Evolutionary conservation across 2,113 vertebrate species (phyloP).

Genomic region (Pelodiscus sinensis): DNA sequence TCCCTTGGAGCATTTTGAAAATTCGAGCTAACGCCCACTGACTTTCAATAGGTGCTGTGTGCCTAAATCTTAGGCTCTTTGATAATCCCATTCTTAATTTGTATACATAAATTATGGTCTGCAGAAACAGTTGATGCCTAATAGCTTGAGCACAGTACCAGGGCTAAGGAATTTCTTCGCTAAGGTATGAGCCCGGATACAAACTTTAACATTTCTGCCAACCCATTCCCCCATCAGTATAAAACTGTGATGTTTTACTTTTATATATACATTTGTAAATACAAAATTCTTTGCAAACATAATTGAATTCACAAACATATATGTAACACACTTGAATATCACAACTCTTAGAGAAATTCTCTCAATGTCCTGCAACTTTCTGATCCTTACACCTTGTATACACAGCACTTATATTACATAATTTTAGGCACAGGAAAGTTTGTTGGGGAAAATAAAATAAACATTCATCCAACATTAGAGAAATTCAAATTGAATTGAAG

Average conservation of each 20-base stretch:
- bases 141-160: background rate
- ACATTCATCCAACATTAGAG: background rate
- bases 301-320: too few species aligned
- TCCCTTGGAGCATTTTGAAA: constrained; percentile 31
- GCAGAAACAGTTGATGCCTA: constrained; percentile 16
- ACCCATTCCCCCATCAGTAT: rapidly evolving
- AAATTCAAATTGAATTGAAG: background rate
- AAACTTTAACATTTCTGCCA: background rate
- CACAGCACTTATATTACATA: background rate
- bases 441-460: background rate
- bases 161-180: background rate
- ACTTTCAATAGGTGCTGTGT: background rate
- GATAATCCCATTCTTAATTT: constrained; percentile 19
- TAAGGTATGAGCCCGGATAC: background rate
- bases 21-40: background rate
- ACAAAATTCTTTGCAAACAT: too few species aligned
- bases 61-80: constrained; percentile 39
- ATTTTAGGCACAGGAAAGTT: background rate
- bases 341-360: background rate
- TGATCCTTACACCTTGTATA: background rate
- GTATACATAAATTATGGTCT: background rate
- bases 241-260: background rate
- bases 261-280: too few species aligned
- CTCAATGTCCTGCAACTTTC: background rate
- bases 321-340: too few species aligned